Base-by-base conservation (phyloP, 2,113 vertebrate species). In the Montifringilla adamsi region DNA sequence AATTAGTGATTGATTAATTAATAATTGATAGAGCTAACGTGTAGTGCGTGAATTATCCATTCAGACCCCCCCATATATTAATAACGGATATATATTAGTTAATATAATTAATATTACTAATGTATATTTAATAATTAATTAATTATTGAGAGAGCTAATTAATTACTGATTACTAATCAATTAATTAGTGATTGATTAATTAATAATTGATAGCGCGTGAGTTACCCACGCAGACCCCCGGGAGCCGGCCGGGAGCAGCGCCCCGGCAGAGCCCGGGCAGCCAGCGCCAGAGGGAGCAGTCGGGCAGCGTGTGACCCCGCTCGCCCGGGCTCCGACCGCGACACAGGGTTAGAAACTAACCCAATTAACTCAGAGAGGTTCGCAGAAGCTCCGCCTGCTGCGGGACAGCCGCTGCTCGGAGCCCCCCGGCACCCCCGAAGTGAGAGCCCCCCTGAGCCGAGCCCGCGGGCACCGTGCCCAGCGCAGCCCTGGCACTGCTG, bases 221-320 rank as follows among this genome's bases (percentile, higher is more conserved):
- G n/a, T n/a, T n/a, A n/a, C n/a, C n/a, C n/a, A 7, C 7, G 37
- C 37, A 37, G 37, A 37, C 37, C 37, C 37, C 37, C 37, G 37
- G 37, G 30, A 43, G n/a, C n/a, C n/a, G n/a, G n/a, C n/a, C n/a
- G n/a, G n/a, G n/a, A n/a, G 6, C 16, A 16, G 1, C 3, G 1
- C 6, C 14, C 15, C 2, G 12, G 56, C 28, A 19, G 20, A 72
- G 27, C 41, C n/a, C 15, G 0, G 20, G 37, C 6, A 37, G 39
- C 59, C 16, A 16, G 92, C 96, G 27, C 94, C 53, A 97, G 96
- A 60, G 94, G 95, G 95, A 96, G 96, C 88, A 94, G 64, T 94
- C 9, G 95, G 85, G 90, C 66, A 75, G 10, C 0, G 4, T 3
- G 18, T 1, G 43, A 39, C 59, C 16, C 35, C 21, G 1, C 39